A percentile compares a stretch with the other conserved stretches of the same genome.
phyloP scores from a whole-genome alignment of 2,888 invertebrate genomes.

The Mongoloraphidia duomilia region DNA sequence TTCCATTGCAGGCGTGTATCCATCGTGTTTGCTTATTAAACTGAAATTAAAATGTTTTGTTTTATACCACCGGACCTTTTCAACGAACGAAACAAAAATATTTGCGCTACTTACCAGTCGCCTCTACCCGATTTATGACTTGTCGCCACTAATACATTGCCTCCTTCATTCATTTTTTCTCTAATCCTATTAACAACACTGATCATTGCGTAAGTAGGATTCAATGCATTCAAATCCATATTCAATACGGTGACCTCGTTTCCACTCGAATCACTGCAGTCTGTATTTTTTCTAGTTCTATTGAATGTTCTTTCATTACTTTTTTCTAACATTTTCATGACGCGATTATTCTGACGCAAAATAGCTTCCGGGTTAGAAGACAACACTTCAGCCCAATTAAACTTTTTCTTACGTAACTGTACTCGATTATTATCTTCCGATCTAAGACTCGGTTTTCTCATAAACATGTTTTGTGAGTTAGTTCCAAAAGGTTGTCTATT shows the following conservation, averaged over 20 bases:
- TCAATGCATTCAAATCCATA: conserved; percentile 34
- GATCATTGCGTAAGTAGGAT: conserved; percentile 60
- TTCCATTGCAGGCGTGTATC: conserved; percentile 43
- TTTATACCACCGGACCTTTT: conserved; percentile 3
- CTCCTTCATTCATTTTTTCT: conserved; percentile 30
- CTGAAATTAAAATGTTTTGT: neutral
- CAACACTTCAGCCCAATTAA: conserved; percentile 52
- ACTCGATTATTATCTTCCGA: conserved; percentile 30
- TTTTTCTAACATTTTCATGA: no score
- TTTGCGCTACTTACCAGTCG: neutral
- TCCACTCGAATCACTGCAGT: conserved; percentile 28
- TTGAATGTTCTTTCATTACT: conserved; percentile 22
- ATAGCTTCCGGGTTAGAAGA: conserved; percentile 49
- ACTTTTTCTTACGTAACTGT: conserved; percentile 34
- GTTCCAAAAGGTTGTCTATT: conserved; percentile 35
- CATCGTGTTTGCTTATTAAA: conserved; percentile 21
- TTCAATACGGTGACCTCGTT: conserved; percentile 31
- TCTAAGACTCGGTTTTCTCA: conserved; percentile 36
- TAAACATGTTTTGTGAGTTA: conserved; percentile 32
- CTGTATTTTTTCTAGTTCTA: conserved; percentile 29
- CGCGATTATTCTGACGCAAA: conserved; percentile 30
- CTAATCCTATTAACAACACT: conserved; percentile 47
- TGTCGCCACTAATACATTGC: conserved; percentile 20
- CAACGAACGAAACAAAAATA: conserved; percentile 1
- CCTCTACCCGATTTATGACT: neutral